Base-by-base conservation (phyloP, 2,888 invertebrate species). In the Caenorhabditis sp. region DNA sequence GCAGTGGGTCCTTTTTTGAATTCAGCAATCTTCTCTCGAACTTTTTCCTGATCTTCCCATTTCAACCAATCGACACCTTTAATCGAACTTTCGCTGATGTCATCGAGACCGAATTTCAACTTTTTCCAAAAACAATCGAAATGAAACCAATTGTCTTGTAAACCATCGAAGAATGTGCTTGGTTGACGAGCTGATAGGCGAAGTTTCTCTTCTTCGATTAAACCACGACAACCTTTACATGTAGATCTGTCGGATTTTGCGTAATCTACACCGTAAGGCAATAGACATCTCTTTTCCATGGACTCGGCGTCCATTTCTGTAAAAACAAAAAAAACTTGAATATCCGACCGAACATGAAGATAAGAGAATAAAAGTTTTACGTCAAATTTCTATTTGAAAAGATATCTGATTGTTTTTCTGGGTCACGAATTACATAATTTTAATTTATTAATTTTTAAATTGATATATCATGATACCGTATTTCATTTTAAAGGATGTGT, bases 101-200 rank as follows among this genome's bases (percentile, higher is more conserved):
- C 66, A 43, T 73, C 63, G 24, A 58, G 59, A 0, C 68, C 62
- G 26, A 67, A 65, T 27, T 69, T 61, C 24, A 88, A 4, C 24
- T 83, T 69, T 51, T 86, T 86, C 89, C 89, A 90, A 77, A 90
- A 90, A 76, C 90, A 90, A 2, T 80, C 78, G 74, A 83, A 88
- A 78, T 90, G 90, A 76, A 86, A 88, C 84, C 84, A 85, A 31
- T 76, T 81, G 54, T 85, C 84, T 26, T 82, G 82, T n/a, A 76
- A 64, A 4, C 86, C 84, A 64, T 86, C 86, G 61, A 83, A 84
- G 61, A 79, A 83, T 3, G 63, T 58, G n/a, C 79, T 76, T 17
- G 66, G 81, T 49, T 76, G 78, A 14, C 80, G 66, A 4, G 73
- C 66, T 0, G 81, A 74, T 80, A 85, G 79, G 50, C 85, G 76